Evolutionary conservation across 37 sponge, comb jelly and placozoan genomes (phyloP).

Genomic region (Lycopodina hypogea): DNA sequence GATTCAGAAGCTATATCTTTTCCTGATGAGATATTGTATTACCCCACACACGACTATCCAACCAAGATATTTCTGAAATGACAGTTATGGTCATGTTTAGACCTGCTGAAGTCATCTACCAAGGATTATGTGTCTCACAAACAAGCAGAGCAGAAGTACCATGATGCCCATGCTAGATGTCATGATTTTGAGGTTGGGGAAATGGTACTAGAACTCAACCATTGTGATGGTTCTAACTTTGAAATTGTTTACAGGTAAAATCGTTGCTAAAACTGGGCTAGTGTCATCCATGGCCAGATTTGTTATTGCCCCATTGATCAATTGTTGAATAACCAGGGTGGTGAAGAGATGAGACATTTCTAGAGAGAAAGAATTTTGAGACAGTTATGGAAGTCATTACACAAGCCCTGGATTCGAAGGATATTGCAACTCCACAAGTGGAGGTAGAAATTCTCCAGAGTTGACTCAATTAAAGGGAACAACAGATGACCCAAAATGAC

Average conservation of each 20-base stretch:
- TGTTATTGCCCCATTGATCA: slow-evolving; percentile 18
- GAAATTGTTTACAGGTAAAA: not conserved
- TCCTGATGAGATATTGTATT: not conserved
- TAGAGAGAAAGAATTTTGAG: not conserved
- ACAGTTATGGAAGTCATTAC: not conserved
- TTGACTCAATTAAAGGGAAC: not conserved
- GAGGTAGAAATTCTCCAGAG: too few species aligned
- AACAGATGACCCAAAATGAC: not conserved
- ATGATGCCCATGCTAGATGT: not conserved
- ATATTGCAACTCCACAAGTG: too few species aligned
- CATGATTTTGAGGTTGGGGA: not conserved
- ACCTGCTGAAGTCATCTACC: slow-evolving; percentile 7
- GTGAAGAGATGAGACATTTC: not conserved
- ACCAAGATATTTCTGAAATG: not conserved
- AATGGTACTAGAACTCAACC: not conserved
- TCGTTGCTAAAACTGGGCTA: not conserved
- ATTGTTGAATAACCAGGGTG: not conserved
- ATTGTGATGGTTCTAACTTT: not conserved
- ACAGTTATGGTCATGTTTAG: not conserved
- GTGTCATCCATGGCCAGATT: too few species aligned
- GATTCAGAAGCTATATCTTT: not conserved
- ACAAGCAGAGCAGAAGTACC: not conserved
- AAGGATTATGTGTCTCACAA: not conserved
- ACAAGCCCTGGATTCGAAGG: too few species aligned
- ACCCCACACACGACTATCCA: slow-evolving; percentile 20